Conservation (phyloP, 2,113 vertebrate species). For the Dendropsophus ebraccatus region DNA sequence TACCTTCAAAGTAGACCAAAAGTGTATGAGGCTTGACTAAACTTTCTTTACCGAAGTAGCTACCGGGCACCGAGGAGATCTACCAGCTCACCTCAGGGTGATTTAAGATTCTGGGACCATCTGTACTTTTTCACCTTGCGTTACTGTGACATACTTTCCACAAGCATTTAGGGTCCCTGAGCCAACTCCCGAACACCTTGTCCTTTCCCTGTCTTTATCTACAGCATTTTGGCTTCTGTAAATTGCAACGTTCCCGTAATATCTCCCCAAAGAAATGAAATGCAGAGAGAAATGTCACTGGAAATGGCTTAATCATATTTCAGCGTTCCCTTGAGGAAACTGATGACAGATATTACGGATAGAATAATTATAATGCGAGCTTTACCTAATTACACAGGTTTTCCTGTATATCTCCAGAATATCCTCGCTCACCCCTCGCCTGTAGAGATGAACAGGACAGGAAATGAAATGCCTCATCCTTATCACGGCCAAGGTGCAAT, state of each 20-base stretch:
- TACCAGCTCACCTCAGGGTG: too few species aligned
- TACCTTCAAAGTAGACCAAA: too few species aligned
- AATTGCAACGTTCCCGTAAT: not conserved
- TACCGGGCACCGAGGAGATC: too few species aligned
- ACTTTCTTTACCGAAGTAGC: too few species aligned
- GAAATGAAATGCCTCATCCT: not conserved
- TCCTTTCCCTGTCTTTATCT: not conserved
- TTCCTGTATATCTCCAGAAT: not conserved
- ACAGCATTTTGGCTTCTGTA: not conserved
- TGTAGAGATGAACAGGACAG: not conserved
- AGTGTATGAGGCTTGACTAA: too few species aligned
- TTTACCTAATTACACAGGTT: slow-evolving; percentile 11
- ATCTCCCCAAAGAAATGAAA: not conserved
- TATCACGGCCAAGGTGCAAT: not conserved
- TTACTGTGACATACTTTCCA: not conserved
- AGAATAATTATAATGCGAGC: not conserved
- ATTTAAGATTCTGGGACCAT: too few species aligned
- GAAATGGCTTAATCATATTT: slow-evolving; percentile 12
- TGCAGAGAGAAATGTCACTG: not conserved
- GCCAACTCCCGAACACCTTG: not conserved
- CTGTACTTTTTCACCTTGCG: too few species aligned
- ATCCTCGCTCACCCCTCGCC: not conserved
- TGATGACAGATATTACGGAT: slow-evolving; percentile 11
- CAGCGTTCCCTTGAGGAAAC: not conserved
- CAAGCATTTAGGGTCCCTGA: not conserved